Percentiles rank a stretch among this genome's conserved stretches.
phyloP scores from a whole-genome alignment of 1,140 invertebrate species.

The Brachionus manjavacas region DNA sequence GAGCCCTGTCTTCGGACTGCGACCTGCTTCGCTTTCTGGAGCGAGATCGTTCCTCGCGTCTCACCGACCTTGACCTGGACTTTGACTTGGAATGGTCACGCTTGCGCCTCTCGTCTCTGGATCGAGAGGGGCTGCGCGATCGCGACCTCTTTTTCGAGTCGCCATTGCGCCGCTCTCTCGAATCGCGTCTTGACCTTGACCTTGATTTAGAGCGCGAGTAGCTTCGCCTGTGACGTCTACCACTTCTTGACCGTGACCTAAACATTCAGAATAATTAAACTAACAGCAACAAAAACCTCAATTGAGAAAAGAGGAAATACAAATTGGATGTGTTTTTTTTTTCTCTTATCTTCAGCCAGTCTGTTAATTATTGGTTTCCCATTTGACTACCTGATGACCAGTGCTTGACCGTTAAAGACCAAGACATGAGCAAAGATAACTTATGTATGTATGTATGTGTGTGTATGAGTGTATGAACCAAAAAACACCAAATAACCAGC shows the following conservation, averaged over 20 bases:
- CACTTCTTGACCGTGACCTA: conserved; percentile 11
- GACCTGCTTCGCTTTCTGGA: conserved; percentile 1
- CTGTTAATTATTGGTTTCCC: not conserved
- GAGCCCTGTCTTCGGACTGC: not conserved
- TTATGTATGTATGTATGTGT: not conserved
- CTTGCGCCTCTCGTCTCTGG: not conserved
- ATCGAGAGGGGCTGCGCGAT: not conserved
- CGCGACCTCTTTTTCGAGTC: not conserved
- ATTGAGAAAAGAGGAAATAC: not conserved
- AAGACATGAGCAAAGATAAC: not conserved
- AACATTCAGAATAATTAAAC: not conserved
- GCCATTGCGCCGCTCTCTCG: not conserved
- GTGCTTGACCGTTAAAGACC: not conserved
- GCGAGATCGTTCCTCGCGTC: not conserved
- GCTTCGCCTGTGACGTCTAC: not conserved
- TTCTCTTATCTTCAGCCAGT: not conserved
- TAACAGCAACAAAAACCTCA: not conserved
- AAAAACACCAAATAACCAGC: not conserved
- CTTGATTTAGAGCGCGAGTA: not conserved
- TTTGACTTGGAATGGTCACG: not conserved
- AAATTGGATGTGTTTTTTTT: not conserved
- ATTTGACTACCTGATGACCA: not conserved
- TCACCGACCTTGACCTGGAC: not conserved
- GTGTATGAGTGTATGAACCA: not conserved
- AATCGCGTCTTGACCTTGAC: not conserved